Evolutionary conservation across 2,113 vertebrate genomes (phyloP).

Genomic region (Sula dactylatra): DNA sequence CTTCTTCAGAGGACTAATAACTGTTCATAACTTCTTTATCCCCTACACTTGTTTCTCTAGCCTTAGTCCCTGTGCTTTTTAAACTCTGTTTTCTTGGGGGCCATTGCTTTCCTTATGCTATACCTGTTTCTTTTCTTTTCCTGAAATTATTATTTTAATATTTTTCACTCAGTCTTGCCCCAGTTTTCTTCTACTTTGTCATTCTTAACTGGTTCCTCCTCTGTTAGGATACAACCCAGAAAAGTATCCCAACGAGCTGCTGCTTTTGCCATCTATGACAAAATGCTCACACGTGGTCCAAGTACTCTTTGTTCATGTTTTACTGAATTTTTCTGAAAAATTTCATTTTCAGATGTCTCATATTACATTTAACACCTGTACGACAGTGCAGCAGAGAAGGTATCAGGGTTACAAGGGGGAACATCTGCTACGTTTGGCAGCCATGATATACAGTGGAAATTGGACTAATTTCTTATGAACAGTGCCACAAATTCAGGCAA

Average conservation of each 20-base stretch:
- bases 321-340: neutral
- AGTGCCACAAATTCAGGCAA: neutral
- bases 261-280: neutral
- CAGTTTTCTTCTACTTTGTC: neutral
- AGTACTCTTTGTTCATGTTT: neutral
- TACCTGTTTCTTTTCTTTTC: neutral
- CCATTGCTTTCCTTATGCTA: neutral
- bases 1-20: neutral
- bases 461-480: neutral
- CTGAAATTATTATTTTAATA: neutral
- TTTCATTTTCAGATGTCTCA: neutral
- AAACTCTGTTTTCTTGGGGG: neutral
- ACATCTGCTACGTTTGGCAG: neutral
- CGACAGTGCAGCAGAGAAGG: neutral
- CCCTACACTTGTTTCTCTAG: neutral
- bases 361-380: neutral
- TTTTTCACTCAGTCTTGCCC: neutral
- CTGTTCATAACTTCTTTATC: neutral
- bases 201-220: neutral
- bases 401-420: neutral
- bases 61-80: neutral
- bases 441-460: neutral
- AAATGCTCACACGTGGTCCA: neutral
- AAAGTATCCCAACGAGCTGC: neutral
- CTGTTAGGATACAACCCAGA: neutral